Evolutionary conservation across 1,140 invertebrate species (phyloP).

Genomic region (Leptinotarsa undecemlineata): DNA sequence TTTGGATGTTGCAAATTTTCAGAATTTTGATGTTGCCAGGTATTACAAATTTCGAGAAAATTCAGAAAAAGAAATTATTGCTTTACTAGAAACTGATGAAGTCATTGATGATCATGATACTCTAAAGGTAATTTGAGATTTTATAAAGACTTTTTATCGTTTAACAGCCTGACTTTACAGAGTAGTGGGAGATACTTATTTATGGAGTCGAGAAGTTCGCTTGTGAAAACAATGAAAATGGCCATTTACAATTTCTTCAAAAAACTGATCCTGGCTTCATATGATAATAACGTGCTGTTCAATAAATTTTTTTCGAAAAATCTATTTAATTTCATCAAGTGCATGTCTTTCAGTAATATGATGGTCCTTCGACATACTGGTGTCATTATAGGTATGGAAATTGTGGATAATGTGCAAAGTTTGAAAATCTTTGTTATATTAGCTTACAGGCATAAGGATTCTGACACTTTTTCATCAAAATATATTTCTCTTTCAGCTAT

Average conservation of each 20-base stretch:
- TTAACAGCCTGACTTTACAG: constrained; percentile 20
- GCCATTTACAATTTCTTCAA: constrained; percentile 24
- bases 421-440: constrained; percentile 5
- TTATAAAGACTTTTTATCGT: background rate
- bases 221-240: constrained; percentile 9
- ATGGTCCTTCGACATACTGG: constrained; percentile 24
- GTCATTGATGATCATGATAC: constrained; percentile 6
- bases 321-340: constrained; percentile 19
- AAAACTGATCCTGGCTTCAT: constrained; percentile 12
- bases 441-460: background rate
- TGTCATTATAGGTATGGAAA: constrained; percentile 23
- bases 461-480: background rate
- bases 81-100: constrained; percentile 17
- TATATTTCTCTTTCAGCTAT: constrained; percentile 19
- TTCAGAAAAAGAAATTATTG: constrained; percentile 9
- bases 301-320: constrained; percentile 12
- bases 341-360: constrained; percentile 25
- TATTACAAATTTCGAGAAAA: constrained; percentile 24
- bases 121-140: constrained; percentile 18
- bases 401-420: constrained; percentile 1
- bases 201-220: constrained; percentile 15
- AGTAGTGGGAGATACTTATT: constrained; percentile 27
- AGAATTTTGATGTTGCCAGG: constrained; percentile 16
- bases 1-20: constrained; percentile 26
- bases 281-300: constrained; percentile 22